Conservation (phyloP, 2,797 vertebrate species). For the Echeneis naucrates region DNA sequence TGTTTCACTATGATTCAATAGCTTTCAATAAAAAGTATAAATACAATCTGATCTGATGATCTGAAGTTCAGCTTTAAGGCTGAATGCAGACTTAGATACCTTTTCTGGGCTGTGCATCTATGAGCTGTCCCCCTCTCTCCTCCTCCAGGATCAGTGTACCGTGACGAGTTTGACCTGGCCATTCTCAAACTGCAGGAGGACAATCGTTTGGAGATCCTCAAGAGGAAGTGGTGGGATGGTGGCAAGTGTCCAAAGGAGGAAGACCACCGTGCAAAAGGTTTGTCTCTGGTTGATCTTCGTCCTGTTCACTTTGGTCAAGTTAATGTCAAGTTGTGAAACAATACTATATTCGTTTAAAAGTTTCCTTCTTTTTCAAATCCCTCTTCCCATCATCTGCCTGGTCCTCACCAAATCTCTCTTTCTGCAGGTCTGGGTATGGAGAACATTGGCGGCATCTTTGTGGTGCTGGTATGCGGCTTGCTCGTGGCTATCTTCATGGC, state of each 20-base stretch:
- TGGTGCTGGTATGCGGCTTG: constrained; percentile 98
- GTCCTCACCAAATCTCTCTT: not conserved
- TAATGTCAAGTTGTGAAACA: not conserved
- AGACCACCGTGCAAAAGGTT: constrained; percentile 98
- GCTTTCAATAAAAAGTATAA: constrained; percentile 32
- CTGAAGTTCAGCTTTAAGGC: constrained; percentile 31
- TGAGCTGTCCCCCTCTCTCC: constrained; percentile 16
- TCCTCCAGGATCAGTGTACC: constrained; percentile 90
- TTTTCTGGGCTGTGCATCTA: not conserved
- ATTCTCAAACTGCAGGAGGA: constrained; percentile 98
- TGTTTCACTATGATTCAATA: not conserved
- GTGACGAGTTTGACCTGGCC: constrained; percentile 96
- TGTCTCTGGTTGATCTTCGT: constrained; percentile 17
- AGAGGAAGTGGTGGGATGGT: constrained; percentile 99
- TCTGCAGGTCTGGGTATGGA: constrained; percentile 95
- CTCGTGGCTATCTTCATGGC: constrained; percentile 99
- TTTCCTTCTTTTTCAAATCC: not conserved
- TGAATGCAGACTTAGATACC: no score
- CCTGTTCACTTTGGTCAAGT: constrained; percentile 2
- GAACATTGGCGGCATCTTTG: constrained; percentile 99
- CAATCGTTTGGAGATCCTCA: constrained; percentile 97
- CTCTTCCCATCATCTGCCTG: not conserved
- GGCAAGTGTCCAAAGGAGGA: constrained; percentile 98
- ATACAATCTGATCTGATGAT: constrained; percentile 57
- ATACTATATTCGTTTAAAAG: not conserved